Evolutionary conservation across 2,797 vertebrate genomes (phyloP).

Genomic region (Euthynnus affinis): DNA sequence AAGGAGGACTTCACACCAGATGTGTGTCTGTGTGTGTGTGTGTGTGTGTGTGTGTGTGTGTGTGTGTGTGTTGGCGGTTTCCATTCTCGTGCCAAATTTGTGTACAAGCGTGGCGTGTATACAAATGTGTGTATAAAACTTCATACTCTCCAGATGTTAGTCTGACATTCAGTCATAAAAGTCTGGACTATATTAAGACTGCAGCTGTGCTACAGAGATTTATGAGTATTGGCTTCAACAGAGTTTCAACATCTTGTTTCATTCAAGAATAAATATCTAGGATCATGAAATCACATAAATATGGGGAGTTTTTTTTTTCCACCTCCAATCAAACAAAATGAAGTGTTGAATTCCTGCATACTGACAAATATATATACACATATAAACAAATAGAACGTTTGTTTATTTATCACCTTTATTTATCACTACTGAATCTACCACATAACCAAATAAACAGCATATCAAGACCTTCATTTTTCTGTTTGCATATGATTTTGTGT

Average conservation of each 20-base stretch:
- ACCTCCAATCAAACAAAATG: too few relatives aligned
- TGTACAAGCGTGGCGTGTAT: neutral
- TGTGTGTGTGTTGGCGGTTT: constrained; percentile 24
- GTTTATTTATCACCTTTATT: too few relatives aligned
- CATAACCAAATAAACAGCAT: too few relatives aligned
- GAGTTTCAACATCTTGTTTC: neutral
- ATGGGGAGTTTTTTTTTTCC: too few relatives aligned
- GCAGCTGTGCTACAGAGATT: neutral
- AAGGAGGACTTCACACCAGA: constrained; percentile 39
- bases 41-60: neutral
- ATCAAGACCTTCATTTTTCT: too few relatives aligned
- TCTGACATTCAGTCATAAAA: neutral
- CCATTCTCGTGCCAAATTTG: neutral
- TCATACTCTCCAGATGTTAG: constrained; percentile 29
- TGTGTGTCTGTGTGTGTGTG: constrained; percentile 10
- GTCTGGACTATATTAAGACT: neutral
- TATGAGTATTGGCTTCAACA: too few relatives aligned
- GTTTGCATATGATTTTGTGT: too few relatives aligned
- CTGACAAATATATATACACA: too few relatives aligned
- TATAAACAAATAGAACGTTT: too few relatives aligned
- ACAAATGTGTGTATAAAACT: neutral
- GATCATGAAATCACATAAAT: neutral
- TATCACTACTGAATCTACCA: too few relatives aligned
- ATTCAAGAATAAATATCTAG: neutral
- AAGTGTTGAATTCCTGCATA: too few relatives aligned